phyloP scores from a whole-genome alignment of 1,140 invertebrate genomes.

The Drosophila quadrilineata region DNA sequence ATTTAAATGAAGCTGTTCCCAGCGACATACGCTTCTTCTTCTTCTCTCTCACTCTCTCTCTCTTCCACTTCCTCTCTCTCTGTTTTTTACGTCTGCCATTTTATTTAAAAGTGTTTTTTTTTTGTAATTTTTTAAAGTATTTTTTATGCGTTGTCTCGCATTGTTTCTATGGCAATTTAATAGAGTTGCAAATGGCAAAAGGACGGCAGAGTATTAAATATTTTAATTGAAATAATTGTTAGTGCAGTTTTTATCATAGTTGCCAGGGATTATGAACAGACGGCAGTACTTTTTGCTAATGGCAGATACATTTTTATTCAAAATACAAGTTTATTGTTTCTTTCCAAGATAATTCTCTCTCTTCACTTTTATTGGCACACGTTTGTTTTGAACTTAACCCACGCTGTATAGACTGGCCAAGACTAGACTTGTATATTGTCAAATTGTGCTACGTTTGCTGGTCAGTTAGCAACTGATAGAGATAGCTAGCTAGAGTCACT shows the following conservation, averaged over 20 bases:
- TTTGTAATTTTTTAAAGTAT: no score
- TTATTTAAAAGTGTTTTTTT: no score
- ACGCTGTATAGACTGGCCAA: constrained; percentile 19
- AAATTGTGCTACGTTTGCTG: no score
- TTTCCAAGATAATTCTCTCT: not conserved
- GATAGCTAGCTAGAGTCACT: no score
- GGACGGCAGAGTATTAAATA: not conserved
- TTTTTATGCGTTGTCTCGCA: constrained; percentile 27
- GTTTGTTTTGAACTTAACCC: constrained; percentile 1
- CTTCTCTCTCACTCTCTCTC: constrained; percentile 4
- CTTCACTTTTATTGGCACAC: constrained; percentile 2
- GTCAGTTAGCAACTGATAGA: no score
- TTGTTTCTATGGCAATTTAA: constrained; percentile 54
- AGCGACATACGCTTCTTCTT: constrained; percentile 23
- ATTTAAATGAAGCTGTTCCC: constrained; percentile 77
- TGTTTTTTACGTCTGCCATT: constrained; percentile 43
- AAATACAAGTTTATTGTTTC: no score
- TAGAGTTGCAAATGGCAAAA: constrained; percentile 1
- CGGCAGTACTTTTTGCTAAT: no score
- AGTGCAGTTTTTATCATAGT: not conserved
- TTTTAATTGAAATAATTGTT: constrained; percentile 12
- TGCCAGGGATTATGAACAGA: no score
- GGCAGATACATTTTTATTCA: no score
- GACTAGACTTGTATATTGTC: not conserved
- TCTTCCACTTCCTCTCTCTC: constrained; percentile 23